phyloP scores from a whole-genome alignment of 2,888 invertebrate species.

The Himalopsyche kuldschensis region DNA sequence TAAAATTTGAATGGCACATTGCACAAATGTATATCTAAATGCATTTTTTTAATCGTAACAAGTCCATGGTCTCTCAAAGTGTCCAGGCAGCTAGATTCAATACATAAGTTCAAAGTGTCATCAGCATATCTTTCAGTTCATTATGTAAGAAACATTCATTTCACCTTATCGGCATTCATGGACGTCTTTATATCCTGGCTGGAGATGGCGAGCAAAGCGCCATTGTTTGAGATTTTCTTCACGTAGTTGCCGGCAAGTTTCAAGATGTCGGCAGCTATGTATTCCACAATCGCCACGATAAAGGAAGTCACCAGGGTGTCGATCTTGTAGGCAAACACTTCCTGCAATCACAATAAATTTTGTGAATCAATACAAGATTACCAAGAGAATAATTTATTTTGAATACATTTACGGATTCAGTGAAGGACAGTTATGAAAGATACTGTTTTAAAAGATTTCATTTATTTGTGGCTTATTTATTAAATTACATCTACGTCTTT shows the following conservation, averaged over 20 bases:
- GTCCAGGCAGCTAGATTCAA: too few species aligned
- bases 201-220: slow-evolving; percentile 68
- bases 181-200: slow-evolving; percentile 95
- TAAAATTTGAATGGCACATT: too few species aligned
- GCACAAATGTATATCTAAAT: too few species aligned
- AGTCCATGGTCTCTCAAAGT: too few species aligned
- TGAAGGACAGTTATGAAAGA: too few species aligned
- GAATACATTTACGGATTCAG: too few species aligned
- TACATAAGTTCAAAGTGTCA: too few species aligned
- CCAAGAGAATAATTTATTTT: neutral
- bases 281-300: slow-evolving; percentile 91
- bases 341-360: slow-evolving; percentile 58
- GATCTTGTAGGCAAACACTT: slow-evolving; percentile 83
- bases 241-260: slow-evolving; percentile 97
- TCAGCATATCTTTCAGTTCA: neutral
- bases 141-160: slow-evolving; percentile 26
- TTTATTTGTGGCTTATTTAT: too few species aligned
- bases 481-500: too few species aligned
- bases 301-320: slow-evolving; percentile 86
- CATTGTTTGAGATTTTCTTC: slow-evolving; percentile 86
- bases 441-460: too few species aligned
- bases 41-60: too few species aligned
- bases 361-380: neutral
- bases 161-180: slow-evolving; percentile 96
- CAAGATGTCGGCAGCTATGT: slow-evolving; percentile 92